Evolutionary conservation across 2,113 vertebrate genomes (phyloP), one percentile per base, ranked within the genome.

Genomic region (Ptilonorhynchus violaceus): DNA sequence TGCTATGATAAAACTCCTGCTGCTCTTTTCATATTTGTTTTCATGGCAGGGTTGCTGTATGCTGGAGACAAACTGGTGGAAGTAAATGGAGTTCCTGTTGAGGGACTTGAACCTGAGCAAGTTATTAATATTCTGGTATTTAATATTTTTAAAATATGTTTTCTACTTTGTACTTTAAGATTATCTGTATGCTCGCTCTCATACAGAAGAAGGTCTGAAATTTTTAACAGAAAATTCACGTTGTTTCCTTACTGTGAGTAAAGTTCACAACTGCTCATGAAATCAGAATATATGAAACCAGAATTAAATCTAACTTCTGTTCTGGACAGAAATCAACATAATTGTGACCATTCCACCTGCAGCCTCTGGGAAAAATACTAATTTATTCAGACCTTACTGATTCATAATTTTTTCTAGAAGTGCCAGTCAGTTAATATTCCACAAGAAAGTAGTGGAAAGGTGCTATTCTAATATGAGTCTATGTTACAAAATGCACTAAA

Each of bases 1-100:
- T n/a, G 24, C 41, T 76, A 31, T 68, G 44, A 41, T 55, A 60
- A 78, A 82, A 67, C 16, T 76, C 2, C 44, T 79, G 47, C 58
- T 67, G 42, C 24, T 83, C 44, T 42, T 93, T 85, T 87, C 79
- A 30, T 80, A 66, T 63, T 91, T 69, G 33, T 94, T 91, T 83
- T 92, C 86, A 4, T 39, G 47, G 10, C 88, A 99, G 99, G 99
- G 64, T 87, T 99, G 96, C 96, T 99, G 23, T 99, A 99, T 53
- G 99, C 99, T 31, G 99, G 99, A n/a, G 99, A 99, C 98, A 98
- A 99, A 92, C 95, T 99, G 93, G 97, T 99, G 15, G 99, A 99
- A 96, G 99, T 99, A 73, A 99, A 99, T 10, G 98, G 99, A 39
- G 98, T 99, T 94, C 97, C 98, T 6, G 98, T 99, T 42, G 98